Evolutionary conservation across 2,113 vertebrate species (phyloP).

Genomic region (Rhadina sibilatrix): DNA sequence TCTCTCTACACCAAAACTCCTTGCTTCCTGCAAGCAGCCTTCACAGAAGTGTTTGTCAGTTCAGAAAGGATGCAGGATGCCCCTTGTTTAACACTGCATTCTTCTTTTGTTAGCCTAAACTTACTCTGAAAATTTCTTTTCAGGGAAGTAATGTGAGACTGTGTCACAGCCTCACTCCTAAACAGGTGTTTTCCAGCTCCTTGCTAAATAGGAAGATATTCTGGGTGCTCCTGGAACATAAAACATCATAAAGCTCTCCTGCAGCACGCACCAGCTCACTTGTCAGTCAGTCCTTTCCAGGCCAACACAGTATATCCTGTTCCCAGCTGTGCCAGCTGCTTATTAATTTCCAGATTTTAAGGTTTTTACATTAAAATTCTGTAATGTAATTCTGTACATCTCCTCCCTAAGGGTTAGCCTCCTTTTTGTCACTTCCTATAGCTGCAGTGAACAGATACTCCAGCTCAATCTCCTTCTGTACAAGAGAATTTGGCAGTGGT

Average conservation of each 20-base stretch:
- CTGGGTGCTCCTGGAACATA: not conserved
- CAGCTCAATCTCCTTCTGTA: not conserved
- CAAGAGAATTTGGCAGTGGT: not conserved
- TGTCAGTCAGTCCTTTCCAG: not conserved
- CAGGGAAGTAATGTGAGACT: not conserved
- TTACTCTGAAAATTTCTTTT: not conserved
- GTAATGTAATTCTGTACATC: not conserved
- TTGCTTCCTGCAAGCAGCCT: not conserved
- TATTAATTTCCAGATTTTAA: not conserved
- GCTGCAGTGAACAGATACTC: not conserved
- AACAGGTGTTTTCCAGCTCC: not conserved
- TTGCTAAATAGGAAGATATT: not conserved
- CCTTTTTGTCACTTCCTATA: not conserved
- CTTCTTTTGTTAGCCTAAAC: not conserved
- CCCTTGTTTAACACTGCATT: not conserved
- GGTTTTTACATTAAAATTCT: not conserved
- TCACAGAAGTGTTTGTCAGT: not conserved
- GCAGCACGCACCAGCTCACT: not conserved
- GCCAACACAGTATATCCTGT: not conserved
- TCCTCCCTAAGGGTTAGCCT: not conserved
- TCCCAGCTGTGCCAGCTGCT: not conserved
- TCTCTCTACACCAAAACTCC: not conserved
- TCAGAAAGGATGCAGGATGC: not conserved
- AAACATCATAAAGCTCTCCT: not conserved
- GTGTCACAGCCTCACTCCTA: not conserved